Evolutionary conservation across 2,797 vertebrate species (phyloP).

Genomic region (Lemur catta): DNA sequence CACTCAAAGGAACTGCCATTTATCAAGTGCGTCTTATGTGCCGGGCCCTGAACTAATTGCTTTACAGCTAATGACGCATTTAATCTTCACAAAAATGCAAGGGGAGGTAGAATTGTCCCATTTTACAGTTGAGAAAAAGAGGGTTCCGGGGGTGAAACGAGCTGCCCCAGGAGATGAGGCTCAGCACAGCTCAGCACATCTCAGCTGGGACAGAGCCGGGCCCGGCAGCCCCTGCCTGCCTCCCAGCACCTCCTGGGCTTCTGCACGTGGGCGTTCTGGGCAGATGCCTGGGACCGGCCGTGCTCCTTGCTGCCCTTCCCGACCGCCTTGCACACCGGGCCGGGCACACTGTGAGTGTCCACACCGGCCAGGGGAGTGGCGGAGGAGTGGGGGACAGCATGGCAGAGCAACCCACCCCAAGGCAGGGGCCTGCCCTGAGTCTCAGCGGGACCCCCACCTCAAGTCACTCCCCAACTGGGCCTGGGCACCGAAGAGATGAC

Average conservation of each 20-base stretch:
- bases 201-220: not conserved
- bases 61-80: not conserved
- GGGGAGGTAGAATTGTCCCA: not conserved
- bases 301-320: not conserved
- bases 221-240: not conserved
- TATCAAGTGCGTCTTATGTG: not conserved
- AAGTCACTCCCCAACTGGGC: not conserved
- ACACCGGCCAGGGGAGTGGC: not conserved
- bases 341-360: accelerated
- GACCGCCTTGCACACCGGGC: no score
- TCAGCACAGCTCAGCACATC: not conserved
- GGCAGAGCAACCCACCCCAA: not conserved
- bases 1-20: not conserved
- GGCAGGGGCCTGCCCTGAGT: not conserved
- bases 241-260: not conserved
- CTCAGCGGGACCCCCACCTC: accelerated
- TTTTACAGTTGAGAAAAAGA: not conserved
- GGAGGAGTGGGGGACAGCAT: no score
- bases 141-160: not conserved
- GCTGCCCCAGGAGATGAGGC: accelerated
- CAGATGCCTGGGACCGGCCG: not conserved
- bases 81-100: not conserved
- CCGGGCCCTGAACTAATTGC: not conserved
- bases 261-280: not conserved
- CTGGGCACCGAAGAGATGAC: no score